Evolutionary conservation across 2,888 invertebrate genomes (phyloP).

Genomic region (Apoderus coryli): DNA sequence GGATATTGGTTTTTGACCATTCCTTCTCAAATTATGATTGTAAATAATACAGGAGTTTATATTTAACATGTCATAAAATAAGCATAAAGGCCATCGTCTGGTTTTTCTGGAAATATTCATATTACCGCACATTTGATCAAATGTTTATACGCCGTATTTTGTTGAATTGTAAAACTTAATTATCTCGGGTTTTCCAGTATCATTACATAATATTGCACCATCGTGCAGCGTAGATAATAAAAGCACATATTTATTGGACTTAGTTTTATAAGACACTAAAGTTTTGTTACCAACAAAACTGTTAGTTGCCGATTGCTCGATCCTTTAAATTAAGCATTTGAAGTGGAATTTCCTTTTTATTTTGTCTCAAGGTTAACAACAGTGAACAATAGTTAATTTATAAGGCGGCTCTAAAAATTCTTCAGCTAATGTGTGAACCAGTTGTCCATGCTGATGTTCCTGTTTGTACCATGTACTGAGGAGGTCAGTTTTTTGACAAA

Average conservation of each 20-base stretch:
- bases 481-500: constrained; percentile 19
- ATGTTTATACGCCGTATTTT: constrained; percentile 3
- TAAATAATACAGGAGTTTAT: too few species aligned
- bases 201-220: too few species aligned
- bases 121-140: constrained; percentile 4
- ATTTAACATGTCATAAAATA: too few species aligned
- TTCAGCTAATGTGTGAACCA: constrained; percentile 26
- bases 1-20: too few species aligned
- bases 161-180: too few species aligned
- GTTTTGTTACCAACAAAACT: constrained; percentile 12
- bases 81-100: too few species aligned
- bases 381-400: constrained; percentile 23
- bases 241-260: constrained; percentile 19
- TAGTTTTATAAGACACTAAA: constrained; percentile 19
- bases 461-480: constrained; percentile 19
- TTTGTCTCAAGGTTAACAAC: constrained; percentile 24
- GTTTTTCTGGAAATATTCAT: too few species aligned
- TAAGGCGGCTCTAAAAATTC: constrained; percentile 22
- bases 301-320: constrained; percentile 8
- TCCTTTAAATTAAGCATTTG: constrained; percentile 15
- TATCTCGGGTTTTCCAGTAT: too few species aligned
- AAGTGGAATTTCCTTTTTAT: constrained; percentile 25
- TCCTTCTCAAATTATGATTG: too few species aligned
- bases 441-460: constrained; percentile 23
- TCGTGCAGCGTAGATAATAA: constrained; percentile 17